Evolutionary conservation across 2,113 vertebrate species (phyloP).

Genomic region (Oreocharis arfaki): DNA sequence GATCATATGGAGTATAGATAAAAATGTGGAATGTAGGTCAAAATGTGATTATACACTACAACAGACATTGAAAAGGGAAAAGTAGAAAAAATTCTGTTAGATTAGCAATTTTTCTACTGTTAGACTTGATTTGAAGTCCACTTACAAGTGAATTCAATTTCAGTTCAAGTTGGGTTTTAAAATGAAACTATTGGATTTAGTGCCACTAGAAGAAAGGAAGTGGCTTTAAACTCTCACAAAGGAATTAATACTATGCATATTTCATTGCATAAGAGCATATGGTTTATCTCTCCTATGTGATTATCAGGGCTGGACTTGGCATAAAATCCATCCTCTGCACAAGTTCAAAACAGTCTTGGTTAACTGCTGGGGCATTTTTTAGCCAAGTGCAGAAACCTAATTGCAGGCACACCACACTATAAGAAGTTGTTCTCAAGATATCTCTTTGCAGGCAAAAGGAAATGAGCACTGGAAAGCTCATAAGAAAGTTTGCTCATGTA

Average conservation of each 20-base stretch:
- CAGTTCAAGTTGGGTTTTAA: background rate
- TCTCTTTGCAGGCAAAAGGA: constrained; percentile 31
- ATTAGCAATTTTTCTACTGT: background rate
- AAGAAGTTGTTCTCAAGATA: constrained; percentile 42
- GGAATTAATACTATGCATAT: constrained; percentile 39
- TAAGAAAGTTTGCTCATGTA: constrained; percentile 36
- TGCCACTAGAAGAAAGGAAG: constrained; percentile 19
- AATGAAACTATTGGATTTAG: constrained; percentile 3
- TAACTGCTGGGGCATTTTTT: background rate
- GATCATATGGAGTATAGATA: background rate
- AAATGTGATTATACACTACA: background rate
- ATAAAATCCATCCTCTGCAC: background rate
- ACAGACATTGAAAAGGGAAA: background rate
- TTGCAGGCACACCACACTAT: background rate
- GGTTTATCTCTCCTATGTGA: constrained; percentile 47
- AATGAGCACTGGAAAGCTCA: constrained; percentile 46
- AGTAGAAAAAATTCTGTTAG: background rate
- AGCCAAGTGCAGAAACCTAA: constrained; percentile 2
- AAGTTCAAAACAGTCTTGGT: constrained; percentile 5
- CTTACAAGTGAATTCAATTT: constrained; percentile 12
- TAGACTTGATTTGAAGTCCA: background rate
- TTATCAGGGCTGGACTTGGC: constrained; percentile 40
- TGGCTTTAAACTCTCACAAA: constrained; percentile 21
- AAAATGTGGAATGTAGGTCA: background rate
- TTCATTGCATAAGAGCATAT: constrained; percentile 1